phyloP scores from a whole-genome alignment of 2,113 vertebrate genomes.

The Coracopsis vasa region DNA sequence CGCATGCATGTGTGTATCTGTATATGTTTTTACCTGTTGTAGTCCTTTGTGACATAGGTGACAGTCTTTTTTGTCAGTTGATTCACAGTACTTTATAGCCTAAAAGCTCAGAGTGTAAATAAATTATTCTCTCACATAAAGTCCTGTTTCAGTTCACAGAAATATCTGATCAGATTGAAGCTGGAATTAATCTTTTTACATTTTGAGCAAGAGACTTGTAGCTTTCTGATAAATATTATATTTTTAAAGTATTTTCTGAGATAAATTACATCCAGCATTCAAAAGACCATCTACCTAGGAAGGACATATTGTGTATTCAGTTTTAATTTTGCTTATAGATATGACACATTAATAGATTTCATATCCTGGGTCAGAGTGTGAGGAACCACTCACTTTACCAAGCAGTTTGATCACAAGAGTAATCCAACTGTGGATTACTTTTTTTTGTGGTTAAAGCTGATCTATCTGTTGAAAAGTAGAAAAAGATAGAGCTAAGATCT shows the following conservation, averaged over 20 bases:
- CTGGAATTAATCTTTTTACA: neutral
- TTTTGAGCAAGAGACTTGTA: neutral
- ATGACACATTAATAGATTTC: neutral
- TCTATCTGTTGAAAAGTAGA: neutral
- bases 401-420: neutral
- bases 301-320: neutral
- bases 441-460: neutral
- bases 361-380: neutral
- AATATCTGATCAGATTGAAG: neutral
- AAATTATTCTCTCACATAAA: neutral
- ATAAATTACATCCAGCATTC: neutral
- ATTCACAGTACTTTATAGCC: neutral
- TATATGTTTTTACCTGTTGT: neutral
- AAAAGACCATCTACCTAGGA: neutral
- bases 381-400: neutral
- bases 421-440: neutral
- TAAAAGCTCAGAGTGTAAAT: neutral
- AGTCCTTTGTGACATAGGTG: neutral
- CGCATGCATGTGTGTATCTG: rapidly evolving
- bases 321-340: neutral
- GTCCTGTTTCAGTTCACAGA: neutral
- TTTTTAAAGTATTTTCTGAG: neutral
- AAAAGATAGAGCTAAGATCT: neutral
- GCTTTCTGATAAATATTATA: neutral
- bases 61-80: neutral